Evolutionary conservation across 2,113 vertebrate genomes (phyloP).

Genomic region (Cinclus cinclus): DNA sequence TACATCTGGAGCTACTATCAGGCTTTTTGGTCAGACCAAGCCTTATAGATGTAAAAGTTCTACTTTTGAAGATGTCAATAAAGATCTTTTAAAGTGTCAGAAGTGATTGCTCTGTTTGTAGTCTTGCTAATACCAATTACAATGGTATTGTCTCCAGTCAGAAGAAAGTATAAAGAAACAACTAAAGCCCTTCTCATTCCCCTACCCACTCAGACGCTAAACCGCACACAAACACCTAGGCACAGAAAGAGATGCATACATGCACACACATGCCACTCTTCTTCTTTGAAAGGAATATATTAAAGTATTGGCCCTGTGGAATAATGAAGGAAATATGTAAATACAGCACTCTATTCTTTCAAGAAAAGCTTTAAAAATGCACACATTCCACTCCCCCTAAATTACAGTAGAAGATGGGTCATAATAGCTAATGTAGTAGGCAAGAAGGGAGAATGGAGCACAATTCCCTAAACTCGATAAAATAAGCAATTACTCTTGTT

Average conservation of each 20-base stretch:
- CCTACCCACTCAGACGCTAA: background rate
- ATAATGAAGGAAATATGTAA: slow-evolving; percentile 54
- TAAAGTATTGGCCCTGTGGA: slow-evolving; percentile 23
- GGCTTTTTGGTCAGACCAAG: slow-evolving; percentile 72
- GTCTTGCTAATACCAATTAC: background rate
- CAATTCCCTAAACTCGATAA: slow-evolving; percentile 73
- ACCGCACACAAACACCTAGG: background rate
- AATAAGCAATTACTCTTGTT: slow-evolving; percentile 78
- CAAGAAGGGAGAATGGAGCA: slow-evolving; percentile 59
- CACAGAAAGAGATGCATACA: background rate
- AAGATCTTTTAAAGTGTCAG: slow-evolving; percentile 73
- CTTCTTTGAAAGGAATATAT: slow-evolving; percentile 26
- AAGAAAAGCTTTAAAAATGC: slow-evolving; percentile 66
- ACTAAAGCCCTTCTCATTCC: background rate
- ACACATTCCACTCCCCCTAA: slow-evolving; percentile 58
- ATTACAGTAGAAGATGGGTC: slow-evolving; percentile 68
- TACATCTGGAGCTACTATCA: slow-evolving; percentile 63
- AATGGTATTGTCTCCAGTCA: background rate
- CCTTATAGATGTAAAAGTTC: slow-evolving; percentile 69
- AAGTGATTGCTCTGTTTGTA: slow-evolving; percentile 58
- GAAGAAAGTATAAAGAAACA: background rate
- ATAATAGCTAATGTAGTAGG: slow-evolving; percentile 78
- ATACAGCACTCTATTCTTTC: slow-evolving; percentile 55
- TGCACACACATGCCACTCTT: background rate
- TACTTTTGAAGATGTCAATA: slow-evolving; percentile 67